phyloP scores from a whole-genome alignment of 2,797 vertebrate species.

The Rhinogobio ventralis region DNA sequence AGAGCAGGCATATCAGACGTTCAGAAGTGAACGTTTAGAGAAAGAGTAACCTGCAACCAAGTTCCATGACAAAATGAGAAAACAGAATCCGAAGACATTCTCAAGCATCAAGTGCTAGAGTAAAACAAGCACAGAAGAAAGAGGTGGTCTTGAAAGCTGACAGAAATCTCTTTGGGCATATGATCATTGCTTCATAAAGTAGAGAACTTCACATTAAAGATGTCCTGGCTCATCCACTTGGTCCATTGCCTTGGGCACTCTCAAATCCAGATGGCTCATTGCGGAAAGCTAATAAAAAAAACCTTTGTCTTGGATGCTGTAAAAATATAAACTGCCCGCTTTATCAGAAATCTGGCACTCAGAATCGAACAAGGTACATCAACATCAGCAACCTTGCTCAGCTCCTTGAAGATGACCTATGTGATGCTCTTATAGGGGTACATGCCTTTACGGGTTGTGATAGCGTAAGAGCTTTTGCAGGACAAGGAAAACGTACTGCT shows the following conservation, averaged over 20 bases:
- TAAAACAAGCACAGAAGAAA: not conserved
- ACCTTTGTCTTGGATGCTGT: not conserved
- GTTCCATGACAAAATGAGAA: not conserved
- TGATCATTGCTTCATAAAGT: not conserved
- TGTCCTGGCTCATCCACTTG: not conserved
- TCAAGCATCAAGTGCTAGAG: not conserved
- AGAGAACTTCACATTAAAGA: not conserved
- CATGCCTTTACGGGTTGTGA: too few relatives aligned
- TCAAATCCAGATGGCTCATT: not conserved
- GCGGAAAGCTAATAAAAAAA: not conserved
- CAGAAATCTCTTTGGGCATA: not conserved
- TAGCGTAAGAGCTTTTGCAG: too few relatives aligned
- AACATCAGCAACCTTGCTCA: not conserved
- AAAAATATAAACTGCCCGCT: not conserved
- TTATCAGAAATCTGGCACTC: conserved; percentile 15
- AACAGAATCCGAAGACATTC: not conserved
- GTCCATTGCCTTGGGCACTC: not conserved
- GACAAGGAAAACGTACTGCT: too few relatives aligned
- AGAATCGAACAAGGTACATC: not conserved
- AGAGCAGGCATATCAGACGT: not conserved
- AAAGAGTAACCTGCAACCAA: not conserved
- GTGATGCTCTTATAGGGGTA: not conserved
- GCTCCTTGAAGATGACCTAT: not conserved
- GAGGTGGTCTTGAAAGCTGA: not conserved
- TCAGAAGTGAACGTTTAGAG: not conserved